Base-by-base conservation (phyloP, 2,888 invertebrate species). In the Mimumesa dahlbomi region DNA sequence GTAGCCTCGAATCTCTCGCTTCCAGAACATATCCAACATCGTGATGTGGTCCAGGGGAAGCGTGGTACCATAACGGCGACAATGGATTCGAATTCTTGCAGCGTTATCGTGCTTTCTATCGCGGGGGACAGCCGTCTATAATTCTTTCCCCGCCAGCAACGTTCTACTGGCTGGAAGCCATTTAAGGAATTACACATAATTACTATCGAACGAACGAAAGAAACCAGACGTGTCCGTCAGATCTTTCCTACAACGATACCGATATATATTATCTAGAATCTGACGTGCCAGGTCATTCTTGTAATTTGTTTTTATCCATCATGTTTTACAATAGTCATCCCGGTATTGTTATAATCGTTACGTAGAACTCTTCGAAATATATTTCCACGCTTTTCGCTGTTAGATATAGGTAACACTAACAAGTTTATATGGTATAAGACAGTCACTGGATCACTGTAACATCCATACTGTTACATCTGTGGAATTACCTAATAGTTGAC, bases 101-200 rank as follows among this genome's bases (percentile, higher is more conserved):
- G 25, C n/a, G 31, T 76, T 78, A 78, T 78, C 77, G 38, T 48
- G 73, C 77, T 77, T 75, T 78, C 69, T 79, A 78, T 78, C 70
- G 54, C 31, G 13, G 25, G 3, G 7, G 31, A 45, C 46, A 38
- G 52, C 40, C 25, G 21, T 56, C 62, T 65, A 65, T 68, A 76
- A 76, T 76, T 79, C 63, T 68, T 73, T 64, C 70, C 42, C 14
- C 18, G 4, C 3, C 9, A 38, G 34, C 7, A 14, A 21, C 22
- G 7, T 29, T n/a, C 13, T 9, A 21, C 6, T 31, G n/a, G 31
- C 57, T 21, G 38, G 11, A 53, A 19, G 22, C 18, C 53, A 18
- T 57, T 65, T 31, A 21, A 34, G 13, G 31, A 22, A 61, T 61
- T 57, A 57, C n/a, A 5, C 46, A 48, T 46, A 58, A 64, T 61